Conservation (phyloP, 2,797 vertebrate genomes). For the Cottoperca gobio region DNA sequence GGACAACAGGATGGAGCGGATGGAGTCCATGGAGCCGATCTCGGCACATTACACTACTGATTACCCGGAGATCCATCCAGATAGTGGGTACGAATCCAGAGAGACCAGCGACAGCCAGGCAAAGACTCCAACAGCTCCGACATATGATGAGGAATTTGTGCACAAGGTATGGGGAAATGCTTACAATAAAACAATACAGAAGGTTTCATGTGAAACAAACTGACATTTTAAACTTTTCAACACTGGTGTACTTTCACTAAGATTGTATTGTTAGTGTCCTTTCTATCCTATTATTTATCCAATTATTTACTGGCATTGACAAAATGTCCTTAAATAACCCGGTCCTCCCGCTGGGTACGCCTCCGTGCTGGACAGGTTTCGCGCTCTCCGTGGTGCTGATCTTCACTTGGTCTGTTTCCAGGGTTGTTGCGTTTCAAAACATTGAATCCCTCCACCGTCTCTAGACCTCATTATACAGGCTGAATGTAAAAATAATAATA, state of each 20-base stretch:
- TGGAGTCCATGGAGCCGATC: conserved; percentile 82
- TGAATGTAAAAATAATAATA: too few relatives aligned
- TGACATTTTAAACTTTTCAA: background rate
- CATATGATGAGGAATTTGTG: conserved; percentile 77
- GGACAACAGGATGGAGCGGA: conserved; percentile 73
- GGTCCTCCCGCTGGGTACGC: background rate
- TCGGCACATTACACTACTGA: conserved; percentile 69
- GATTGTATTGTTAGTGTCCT: too few relatives aligned
- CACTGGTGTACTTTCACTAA: too few relatives aligned
- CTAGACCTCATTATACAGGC: too few relatives aligned
- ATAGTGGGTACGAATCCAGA: conserved; percentile 66
- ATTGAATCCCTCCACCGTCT: too few relatives aligned
- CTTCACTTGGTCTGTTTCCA: conserved; percentile 21
- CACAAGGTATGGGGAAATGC: conserved; percentile 70
- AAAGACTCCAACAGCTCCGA: conserved; percentile 47
- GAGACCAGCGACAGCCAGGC: conserved; percentile 65
- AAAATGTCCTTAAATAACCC: background rate
- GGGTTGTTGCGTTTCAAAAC: background rate
- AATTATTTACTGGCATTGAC: background rate
- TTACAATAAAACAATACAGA: too few relatives aligned
- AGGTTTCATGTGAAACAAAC: background rate
- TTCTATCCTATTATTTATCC: background rate
- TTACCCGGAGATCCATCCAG: conserved; percentile 80
- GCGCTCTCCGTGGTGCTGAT: conserved; percentile 64
- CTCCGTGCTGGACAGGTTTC: background rate